phyloP scores from a whole-genome alignment of 2,797 vertebrate species.

The Melanotaenia pygmaea region DNA sequence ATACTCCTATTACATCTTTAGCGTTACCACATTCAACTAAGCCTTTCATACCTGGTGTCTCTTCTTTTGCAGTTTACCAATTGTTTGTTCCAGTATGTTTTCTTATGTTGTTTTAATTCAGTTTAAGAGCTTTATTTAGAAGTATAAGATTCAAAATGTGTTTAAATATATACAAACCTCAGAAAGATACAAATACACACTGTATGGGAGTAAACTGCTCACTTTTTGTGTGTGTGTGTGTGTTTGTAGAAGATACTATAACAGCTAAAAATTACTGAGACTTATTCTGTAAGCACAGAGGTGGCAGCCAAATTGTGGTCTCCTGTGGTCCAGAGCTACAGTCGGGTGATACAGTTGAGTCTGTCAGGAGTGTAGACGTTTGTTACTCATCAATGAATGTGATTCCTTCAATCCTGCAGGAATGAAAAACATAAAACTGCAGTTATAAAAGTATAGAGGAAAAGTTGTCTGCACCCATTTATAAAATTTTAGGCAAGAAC shows the following conservation, averaged over 20 bases:
- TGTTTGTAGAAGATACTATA: conserved; percentile 29
- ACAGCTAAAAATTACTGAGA: conserved; percentile 53
- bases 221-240: conserved; percentile 17
- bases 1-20: not conserved
- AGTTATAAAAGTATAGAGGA: conserved; percentile 20
- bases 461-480: conserved; percentile 1
- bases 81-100: not conserved
- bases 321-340: conserved; percentile 42
- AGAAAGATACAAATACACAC: conserved; percentile 41
- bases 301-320: conserved; percentile 26
- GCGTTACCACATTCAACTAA: not conserved
- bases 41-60: not conserved
- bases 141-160: conserved; percentile 3
- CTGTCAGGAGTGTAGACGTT: conserved; percentile 21
- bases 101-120: not conserved
- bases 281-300: conserved; percentile 33
- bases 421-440: conserved; percentile 37
- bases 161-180: conserved; percentile 26
- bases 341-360: conserved; percentile 20
- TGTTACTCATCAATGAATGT: conserved; percentile 76
- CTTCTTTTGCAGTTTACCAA: not conserved
- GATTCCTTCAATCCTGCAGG: conserved; percentile 77
- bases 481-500: conserved; percentile 1
- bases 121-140: conserved; percentile 1
- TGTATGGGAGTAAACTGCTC: conserved; percentile 7